Conservation (phyloP, 1,140 invertebrate genomes). For the Macrostomum lignano region DNA sequence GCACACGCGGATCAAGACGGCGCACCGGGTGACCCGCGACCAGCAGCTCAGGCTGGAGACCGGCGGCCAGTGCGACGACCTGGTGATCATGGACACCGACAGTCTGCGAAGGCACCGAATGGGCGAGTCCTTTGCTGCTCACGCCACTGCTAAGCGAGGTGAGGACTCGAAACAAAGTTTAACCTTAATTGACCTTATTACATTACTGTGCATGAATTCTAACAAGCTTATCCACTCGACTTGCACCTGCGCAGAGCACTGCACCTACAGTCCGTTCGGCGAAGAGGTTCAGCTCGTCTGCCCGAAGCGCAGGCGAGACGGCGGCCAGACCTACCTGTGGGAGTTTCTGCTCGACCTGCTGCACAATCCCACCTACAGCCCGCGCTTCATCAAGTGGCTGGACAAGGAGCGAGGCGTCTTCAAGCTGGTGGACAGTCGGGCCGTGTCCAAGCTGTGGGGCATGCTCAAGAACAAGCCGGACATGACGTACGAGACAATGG, state of each 20-base stretch:
- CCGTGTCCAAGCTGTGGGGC: constrained; percentile 84
- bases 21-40: too few species aligned
- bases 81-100: too few species aligned
- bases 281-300: neutral
- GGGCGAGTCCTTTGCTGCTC: too few species aligned
- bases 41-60: too few species aligned
- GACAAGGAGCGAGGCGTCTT: constrained; percentile 88
- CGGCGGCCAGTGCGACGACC: too few species aligned
- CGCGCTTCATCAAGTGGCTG: constrained; percentile 95
- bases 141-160: too few species aligned
- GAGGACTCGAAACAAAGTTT: too few species aligned
- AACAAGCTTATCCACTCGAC: neutral
- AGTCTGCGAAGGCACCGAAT: too few species aligned
- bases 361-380: constrained; percentile 85
- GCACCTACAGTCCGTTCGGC: neutral
- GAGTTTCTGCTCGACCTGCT: constrained; percentile 87
- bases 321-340: constrained; percentile 73
- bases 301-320: constrained; percentile 10
- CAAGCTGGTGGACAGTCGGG: constrained; percentile 93
- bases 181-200: neutral
- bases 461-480: constrained; percentile 98
- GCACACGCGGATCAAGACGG: too few species aligned
- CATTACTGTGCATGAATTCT: neutral
- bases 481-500: constrained; percentile 99
- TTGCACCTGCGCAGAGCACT: constrained; percentile 1